Evolutionary conservation across 2,888 invertebrate genomes (phyloP).

Genomic region (Sylvicola fuscatus): DNA sequence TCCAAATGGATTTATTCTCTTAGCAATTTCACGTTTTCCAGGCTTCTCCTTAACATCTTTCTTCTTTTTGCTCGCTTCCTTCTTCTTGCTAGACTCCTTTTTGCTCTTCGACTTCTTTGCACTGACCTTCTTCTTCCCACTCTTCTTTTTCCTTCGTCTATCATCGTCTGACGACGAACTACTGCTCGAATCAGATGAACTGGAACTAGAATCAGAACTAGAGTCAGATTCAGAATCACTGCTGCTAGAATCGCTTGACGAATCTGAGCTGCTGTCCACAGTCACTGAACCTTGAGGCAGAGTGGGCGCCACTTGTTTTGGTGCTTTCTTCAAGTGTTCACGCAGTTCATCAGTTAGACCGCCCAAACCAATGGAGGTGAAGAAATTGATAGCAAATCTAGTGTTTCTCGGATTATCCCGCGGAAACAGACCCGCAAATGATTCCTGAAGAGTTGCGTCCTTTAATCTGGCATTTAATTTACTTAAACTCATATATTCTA

Average conservation of each 20-base stretch:
- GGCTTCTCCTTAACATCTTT: no score
- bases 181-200: slow-evolving; percentile 10
- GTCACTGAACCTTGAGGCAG: slow-evolving; percentile 18
- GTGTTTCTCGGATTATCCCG: slow-evolving; percentile 92
- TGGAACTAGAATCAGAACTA: slow-evolving; percentile 12
- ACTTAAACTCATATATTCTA: slow-evolving; percentile 87
- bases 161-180: slow-evolving; percentile 4
- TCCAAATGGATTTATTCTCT: no score
- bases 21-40: no score
- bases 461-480: slow-evolving; percentile 80
- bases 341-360: slow-evolving; percentile 85
- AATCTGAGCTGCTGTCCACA: slow-evolving; percentile 5
- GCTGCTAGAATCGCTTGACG: slow-evolving; percentile 11
- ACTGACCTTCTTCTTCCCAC: background rate
- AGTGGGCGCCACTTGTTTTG: slow-evolving; percentile 19
- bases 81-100: no score
- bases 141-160: background rate
- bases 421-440: slow-evolving; percentile 85
- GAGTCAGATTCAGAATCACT: slow-evolving; percentile 12
- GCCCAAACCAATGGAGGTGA: slow-evolving; percentile 90
- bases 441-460: slow-evolving; percentile 66
- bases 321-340: slow-evolving; percentile 54
- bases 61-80: no score
- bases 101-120: no score
- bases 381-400: slow-evolving; percentile 93